A percentile compares a stretch with the other conserved stretches of the same genome.
These are phyloP conservation scores for Craniophora ligustri DNA, from an alignment of 2,888 invertebrate species.

Conservation along the genomic window DNA sequence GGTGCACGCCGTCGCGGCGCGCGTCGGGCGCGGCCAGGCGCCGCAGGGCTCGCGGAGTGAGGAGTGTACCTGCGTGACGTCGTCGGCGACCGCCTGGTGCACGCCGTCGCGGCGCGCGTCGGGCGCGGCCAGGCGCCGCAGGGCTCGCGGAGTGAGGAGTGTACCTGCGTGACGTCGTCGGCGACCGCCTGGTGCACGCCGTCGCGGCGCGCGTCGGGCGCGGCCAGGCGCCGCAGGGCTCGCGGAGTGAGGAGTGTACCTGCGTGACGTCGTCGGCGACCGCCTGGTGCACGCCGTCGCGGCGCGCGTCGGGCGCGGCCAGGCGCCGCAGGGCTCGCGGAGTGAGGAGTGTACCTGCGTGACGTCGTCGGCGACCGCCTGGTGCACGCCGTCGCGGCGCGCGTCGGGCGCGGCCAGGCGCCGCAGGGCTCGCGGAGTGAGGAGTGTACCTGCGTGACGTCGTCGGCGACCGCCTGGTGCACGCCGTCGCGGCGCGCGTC, in stretches of 20 bases:
- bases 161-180: neutral
- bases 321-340: no score
- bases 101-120: neutral
- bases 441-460: neutral
- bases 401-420: no score
- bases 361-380: neutral
- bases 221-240: no score
- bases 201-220: no score
- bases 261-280: slow-evolving; percentile 3
- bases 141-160: no score
- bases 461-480: slow-evolving; percentile 1
- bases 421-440: no score
- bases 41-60: no score
- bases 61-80: no score
- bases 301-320: no score
- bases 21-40: no score
- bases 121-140: no score
- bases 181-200: neutral
- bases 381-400: neutral
- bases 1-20: no score
- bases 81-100: slow-evolving; percentile 1
- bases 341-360: neutral
- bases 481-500: neutral
- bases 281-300: neutral
- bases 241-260: neutral